These are phyloP conservation scores for Myotis findleyi DNA, from an alignment of 2,797 vertebrate species.

Conservation along the genomic window DNA sequence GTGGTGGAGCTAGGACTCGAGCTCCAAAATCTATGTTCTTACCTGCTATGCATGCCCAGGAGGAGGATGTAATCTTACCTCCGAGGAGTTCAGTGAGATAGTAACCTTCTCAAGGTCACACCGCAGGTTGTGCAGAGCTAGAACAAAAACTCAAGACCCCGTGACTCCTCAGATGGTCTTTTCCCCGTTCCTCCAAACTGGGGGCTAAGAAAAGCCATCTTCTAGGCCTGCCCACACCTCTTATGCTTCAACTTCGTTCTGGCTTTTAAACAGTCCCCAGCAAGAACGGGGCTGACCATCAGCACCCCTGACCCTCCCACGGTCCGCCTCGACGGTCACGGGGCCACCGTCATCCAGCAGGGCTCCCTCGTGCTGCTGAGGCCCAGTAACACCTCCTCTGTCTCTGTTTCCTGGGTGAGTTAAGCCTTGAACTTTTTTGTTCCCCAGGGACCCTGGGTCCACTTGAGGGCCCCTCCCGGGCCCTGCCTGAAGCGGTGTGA, in stretches of 20 bases:
- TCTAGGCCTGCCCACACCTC: not conserved
- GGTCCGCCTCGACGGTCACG: fast-evolving
- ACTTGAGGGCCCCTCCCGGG: not conserved
- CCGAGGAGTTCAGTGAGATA: not conserved
- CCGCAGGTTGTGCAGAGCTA: not conserved
- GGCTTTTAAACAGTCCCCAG: not conserved
- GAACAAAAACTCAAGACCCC: not conserved
- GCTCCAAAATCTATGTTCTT: not conserved
- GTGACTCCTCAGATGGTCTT: not conserved
- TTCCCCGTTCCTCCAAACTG: not conserved
- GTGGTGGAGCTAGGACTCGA: not conserved
- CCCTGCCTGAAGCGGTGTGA: not conserved
- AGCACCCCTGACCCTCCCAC: not conserved
- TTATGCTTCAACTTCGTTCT: not conserved
- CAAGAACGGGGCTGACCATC: not conserved
- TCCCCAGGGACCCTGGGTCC: not conserved
- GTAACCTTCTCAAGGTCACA: not conserved
- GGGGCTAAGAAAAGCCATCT: not conserved
- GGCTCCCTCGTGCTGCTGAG: conserved; percentile 13
- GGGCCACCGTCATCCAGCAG: not conserved
- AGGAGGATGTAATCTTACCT: not conserved
- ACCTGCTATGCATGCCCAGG: not conserved
- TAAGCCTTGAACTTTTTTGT: not conserved
- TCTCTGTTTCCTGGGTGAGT: conserved; percentile 49
- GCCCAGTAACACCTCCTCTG: not conserved